Evolutionary conservation across 2,113 vertebrate genomes (phyloP).

Genomic region (Crotophaga sulcirostris): DNA sequence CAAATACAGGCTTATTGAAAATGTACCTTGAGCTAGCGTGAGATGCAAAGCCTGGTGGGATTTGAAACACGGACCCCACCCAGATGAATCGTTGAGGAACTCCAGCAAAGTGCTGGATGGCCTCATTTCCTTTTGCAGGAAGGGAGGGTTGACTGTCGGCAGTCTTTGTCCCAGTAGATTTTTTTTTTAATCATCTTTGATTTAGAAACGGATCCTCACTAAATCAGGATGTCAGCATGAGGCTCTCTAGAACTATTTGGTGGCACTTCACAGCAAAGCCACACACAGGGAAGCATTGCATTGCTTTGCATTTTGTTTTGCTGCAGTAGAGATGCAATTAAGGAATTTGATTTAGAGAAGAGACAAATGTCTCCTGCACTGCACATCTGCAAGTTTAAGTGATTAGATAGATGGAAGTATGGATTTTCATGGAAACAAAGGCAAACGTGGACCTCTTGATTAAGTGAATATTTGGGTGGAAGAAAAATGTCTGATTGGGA

Average conservation of each 20-base stretch:
- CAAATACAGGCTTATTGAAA: not conserved
- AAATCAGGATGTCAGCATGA: not conserved
- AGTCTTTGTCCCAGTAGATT: not conserved
- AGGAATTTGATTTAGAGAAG: not conserved
- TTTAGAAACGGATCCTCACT: not conserved
- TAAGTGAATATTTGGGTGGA: not conserved
- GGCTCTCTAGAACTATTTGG: not conserved
- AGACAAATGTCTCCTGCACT: not conserved
- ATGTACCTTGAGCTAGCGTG: not conserved
- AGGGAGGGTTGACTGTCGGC: not conserved
- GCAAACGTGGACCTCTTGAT: not conserved
- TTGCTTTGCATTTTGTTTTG: not conserved
- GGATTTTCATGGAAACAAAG: not conserved
- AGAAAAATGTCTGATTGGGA: not conserved
- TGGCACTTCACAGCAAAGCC: not conserved
- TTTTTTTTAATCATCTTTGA: not conserved
- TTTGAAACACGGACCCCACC: not conserved
- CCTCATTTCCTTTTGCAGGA: conserved; percentile 25
- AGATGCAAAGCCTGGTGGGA: not conserved
- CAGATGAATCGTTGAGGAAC: not conserved
- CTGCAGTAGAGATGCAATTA: not conserved
- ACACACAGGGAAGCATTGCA: accelerated
- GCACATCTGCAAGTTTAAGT: not conserved
- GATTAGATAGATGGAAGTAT: not conserved
- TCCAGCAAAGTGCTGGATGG: conserved; percentile 18